Percentiles rank a stretch among this genome's conserved stretches.
These are phyloP conservation scores for Drosophila chauvacae DNA, from an alignment of 1,140 invertebrate genomes.

Conservation along the genomic window DNA sequence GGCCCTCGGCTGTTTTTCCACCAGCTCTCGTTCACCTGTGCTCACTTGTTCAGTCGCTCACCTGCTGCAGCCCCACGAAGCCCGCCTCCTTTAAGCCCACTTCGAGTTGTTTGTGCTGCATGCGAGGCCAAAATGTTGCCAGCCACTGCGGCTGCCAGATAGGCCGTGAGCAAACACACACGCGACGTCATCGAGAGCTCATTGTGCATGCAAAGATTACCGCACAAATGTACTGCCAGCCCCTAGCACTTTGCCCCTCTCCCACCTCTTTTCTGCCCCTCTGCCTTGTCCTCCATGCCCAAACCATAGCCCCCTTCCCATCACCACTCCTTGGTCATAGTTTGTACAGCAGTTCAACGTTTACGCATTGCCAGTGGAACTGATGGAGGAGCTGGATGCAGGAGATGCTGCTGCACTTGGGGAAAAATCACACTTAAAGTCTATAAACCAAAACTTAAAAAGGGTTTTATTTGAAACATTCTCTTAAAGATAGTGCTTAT, in stretches of 20 bases:
- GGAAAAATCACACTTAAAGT: neutral
- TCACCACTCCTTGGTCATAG: neutral
- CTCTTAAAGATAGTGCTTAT: neutral
- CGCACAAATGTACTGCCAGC: constrained; percentile 53
- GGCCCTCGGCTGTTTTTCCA: constrained; percentile 54
- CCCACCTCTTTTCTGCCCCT: neutral
- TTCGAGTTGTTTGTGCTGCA: constrained; percentile 63
- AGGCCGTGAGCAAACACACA: constrained; percentile 54
- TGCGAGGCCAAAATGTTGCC: constrained; percentile 59
- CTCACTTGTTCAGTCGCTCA: constrained; percentile 1
- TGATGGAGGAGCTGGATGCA: constrained; percentile 39
- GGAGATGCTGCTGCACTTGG: constrained; percentile 4
- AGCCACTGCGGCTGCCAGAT: constrained; percentile 59
- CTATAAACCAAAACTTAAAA: neutral
- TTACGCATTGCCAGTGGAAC: constrained; percentile 50
- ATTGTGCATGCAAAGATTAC: constrained; percentile 80
- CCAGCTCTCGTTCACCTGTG: constrained; percentile 9
- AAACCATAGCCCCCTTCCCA: neutral
- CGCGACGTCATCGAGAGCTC: constrained; percentile 54
- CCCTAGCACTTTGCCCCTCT: neutral
- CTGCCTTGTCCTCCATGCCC: neutral
- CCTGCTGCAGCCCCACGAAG: neutral
- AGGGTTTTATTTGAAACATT: too few species aligned
- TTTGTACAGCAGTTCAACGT: constrained; percentile 44
- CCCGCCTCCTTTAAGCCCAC: constrained; percentile 16